Base-by-base conservation (phyloP, 1,140 invertebrate genomes). In the Drosophila repleta region DNA sequence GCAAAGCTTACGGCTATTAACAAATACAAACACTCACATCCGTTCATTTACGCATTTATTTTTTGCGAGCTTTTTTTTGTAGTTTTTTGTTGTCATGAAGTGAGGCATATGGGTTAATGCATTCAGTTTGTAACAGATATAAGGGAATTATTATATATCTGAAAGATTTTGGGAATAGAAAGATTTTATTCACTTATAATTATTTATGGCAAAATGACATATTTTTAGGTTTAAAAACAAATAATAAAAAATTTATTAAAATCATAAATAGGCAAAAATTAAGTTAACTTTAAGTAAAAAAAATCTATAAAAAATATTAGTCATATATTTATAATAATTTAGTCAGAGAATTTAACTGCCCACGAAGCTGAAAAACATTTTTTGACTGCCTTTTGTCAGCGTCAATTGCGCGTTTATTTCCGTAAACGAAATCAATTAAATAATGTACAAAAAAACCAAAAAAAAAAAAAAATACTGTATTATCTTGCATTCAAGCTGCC, bases 381-480 rank as follows among this genome's bases (percentile, higher is more conserved):
- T 62, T 70, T 1, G 15, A 20, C 68, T 39, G 55, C n/a, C 41
- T 49, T 81, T 67, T 56, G 11, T 57, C 41, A 57, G 55, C 73
- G 55, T 61, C 80, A 80, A 78, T 66, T 82, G 69, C 64, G 63
- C 64, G 61, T 72, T 58, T 64, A 85, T 84, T 84, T 84, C 82
- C 81, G 81, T 76, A 84, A 84, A 84, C 74, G 81, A 70, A 76
- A 71, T 85, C 82, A 84, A 85, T 85, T 81, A 82, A 85, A 84
- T 85, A 85, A 85, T 76, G 78, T 18, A 71, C 8, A 43, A 60
- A 61, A 4, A 61, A 51, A 29, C 29, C 0, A 57, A 65, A 68
- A 49, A 51, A 72, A 72, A 68, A 61, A 26, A 37, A 74, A 60
- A 67, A 41, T 26, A 29, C 0, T 51, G 3, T 3, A 8, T 53